These are phyloP conservation scores for Epinephelus awoara DNA, from an alignment of 2,797 vertebrate genomes.

Conservation along the genomic window DNA sequence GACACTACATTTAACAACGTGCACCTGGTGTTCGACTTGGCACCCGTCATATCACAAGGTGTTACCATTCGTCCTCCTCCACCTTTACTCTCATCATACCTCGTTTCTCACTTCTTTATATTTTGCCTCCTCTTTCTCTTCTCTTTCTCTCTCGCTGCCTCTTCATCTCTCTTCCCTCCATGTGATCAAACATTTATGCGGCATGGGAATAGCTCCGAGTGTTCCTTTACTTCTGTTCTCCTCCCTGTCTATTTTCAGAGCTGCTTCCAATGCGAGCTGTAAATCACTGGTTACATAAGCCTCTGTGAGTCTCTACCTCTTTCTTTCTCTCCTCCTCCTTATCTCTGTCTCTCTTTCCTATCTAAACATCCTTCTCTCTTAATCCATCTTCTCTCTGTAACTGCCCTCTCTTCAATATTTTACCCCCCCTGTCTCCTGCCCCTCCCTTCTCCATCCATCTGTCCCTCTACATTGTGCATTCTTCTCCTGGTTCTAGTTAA, in stretches of 20 bases:
- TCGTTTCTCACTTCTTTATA: constrained; percentile 55
- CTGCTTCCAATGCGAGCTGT: constrained; percentile 80
- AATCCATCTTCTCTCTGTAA: constrained; percentile 49
- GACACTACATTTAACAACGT: constrained; percentile 3
- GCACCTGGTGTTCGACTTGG: constrained; percentile 2
- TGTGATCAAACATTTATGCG: constrained; percentile 87
- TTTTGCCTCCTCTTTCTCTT: constrained; percentile 57
- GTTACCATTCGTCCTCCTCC: constrained; percentile 14
- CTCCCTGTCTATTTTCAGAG: constrained; percentile 87
- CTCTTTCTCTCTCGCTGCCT: constrained; percentile 57
- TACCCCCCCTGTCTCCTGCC: constrained; percentile 20
- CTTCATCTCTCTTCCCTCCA: constrained; percentile 72
- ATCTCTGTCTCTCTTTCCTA: constrained; percentile 51
- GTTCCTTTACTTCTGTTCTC: constrained; percentile 84
- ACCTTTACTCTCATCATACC: constrained; percentile 36
- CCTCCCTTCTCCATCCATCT: constrained; percentile 35
- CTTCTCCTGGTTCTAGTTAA: constrained; percentile 54
- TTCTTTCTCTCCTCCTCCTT: constrained; percentile 60
- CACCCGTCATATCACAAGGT: constrained; percentile 28
- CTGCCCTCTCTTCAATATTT: constrained; percentile 45
- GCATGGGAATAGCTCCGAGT: constrained; percentile 83
- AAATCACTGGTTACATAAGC: constrained; percentile 86
- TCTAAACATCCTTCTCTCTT: constrained; percentile 59
- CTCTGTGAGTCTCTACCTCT: constrained; percentile 70
- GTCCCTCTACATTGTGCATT: constrained; percentile 43